These are phyloP conservation scores for Lordiphosa mommai DNA, from an alignment of 1,140 invertebrate species.

Conservation along the genomic window DNA sequence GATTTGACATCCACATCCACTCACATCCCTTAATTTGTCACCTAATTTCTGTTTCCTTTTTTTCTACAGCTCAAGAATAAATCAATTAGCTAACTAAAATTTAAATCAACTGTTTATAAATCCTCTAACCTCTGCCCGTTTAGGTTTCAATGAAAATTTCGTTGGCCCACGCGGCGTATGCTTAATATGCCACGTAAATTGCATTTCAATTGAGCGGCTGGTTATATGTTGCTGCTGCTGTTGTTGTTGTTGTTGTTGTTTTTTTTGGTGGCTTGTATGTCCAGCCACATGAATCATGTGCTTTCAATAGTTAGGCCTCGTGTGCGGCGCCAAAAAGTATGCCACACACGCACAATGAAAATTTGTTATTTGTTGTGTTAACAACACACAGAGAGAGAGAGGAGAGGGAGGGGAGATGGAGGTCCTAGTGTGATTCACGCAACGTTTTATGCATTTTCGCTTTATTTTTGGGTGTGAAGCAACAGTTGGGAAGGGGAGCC, in stretches of 20 bases:
- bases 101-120: too few relatives aligned
- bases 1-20: too few relatives aligned
- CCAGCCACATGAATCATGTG: constrained; percentile 67
- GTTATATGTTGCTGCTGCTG: constrained; percentile 37
- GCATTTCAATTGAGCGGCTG: constrained; percentile 61
- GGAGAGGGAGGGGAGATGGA: neutral
- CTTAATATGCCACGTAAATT: constrained; percentile 50
- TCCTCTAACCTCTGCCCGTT: too few relatives aligned
- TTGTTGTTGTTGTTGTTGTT: constrained; percentile 1
- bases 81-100: too few relatives aligned
- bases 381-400: constrained; percentile 36
- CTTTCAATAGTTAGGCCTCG: constrained; percentile 67
- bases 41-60: too few relatives aligned
- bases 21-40: too few relatives aligned
- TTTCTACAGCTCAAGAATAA: too few relatives aligned
- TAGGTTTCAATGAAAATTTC: constrained; percentile 1
- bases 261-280: constrained; percentile 8
- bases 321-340: constrained; percentile 60
- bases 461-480: constrained; percentile 18
- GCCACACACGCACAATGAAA: constrained; percentile 45
- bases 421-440: constrained; percentile 34
- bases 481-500: constrained; percentile 56
- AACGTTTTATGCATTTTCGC: constrained; percentile 60
- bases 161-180: constrained; percentile 18
- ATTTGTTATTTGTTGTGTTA: constrained; percentile 72